Percentiles rank a stretch among this genome's conserved stretches.
phyloP scores from a whole-genome alignment of 2,113 vertebrate genomes.

The Cephalopterus ornatus region DNA sequence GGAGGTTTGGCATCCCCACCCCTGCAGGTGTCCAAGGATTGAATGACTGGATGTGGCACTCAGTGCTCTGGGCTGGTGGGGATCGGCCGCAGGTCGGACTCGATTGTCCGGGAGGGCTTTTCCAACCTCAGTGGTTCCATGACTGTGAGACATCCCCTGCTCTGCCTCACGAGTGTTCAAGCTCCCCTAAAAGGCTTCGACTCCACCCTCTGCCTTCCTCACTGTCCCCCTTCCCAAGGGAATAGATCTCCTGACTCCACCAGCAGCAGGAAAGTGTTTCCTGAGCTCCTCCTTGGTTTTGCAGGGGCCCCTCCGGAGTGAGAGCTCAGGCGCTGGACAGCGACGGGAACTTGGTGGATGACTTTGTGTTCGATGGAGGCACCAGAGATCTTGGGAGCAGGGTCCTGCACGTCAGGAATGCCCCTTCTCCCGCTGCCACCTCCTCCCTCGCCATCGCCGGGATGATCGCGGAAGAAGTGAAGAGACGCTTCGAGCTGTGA shows the following conservation, averaged over 20 bases:
- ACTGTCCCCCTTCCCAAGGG: neutral
- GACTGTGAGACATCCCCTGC: neutral
- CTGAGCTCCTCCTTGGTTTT: neutral
- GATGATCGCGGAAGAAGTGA: constrained; percentile 85
- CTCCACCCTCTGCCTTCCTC: neutral
- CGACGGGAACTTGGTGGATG: constrained; percentile 88
- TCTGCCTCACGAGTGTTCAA: neutral
- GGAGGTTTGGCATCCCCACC: neutral
- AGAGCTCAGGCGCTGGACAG: constrained; percentile 90
- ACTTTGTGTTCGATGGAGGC: constrained; percentile 96
- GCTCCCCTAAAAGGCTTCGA: neutral
- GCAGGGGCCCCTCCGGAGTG: constrained; percentile 91
- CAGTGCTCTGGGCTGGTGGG: neutral
- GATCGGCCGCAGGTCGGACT: neutral
- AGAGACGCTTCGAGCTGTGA: constrained; percentile 82
- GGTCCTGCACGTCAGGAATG: constrained; percentile 93
- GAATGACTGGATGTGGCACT: neutral
- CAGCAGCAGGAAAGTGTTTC: rapidly evolving
- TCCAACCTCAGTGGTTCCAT: neutral
- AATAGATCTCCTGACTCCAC: neutral
- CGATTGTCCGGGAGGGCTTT: neutral
- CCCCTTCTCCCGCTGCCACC: constrained; percentile 94
- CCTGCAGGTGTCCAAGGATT: neutral
- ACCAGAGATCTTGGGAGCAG: constrained; percentile 78
- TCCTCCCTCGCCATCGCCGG: constrained; percentile 93